Conservation (phyloP, 2,888 invertebrate genomes). For the Tridacna crocea region DNA sequence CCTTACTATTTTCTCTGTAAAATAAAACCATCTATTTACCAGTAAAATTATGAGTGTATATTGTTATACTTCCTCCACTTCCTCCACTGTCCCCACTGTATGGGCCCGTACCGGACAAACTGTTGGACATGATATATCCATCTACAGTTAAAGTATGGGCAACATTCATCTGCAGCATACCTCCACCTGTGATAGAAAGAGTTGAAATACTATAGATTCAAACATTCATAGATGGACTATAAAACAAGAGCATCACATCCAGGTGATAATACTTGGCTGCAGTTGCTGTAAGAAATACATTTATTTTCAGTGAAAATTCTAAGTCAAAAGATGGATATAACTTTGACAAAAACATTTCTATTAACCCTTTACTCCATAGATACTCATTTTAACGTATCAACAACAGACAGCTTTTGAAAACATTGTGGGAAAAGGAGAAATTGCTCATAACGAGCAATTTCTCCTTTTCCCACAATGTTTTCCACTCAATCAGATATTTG, state of each 20-base stretch:
- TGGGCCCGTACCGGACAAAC: conserved; percentile 52
- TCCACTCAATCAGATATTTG: too few species aligned
- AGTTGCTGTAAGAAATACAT: too few species aligned
- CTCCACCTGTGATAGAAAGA: conserved; percentile 64
- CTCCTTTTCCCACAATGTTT: background rate
- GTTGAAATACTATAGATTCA: too few species aligned
- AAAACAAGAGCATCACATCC: too few species aligned
- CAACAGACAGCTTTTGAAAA: background rate
- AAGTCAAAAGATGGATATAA: too few species aligned
- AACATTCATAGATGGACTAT: too few species aligned
- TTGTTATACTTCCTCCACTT: conserved; percentile 73
- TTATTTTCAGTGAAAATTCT: too few species aligned
- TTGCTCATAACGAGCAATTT: too few species aligned
- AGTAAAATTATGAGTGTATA: conserved; percentile 69
- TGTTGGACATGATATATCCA: conserved; percentile 71
- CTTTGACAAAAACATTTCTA: too few species aligned
- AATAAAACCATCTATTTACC: conserved; percentile 46
- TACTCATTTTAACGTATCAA: background rate
- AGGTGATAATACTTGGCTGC: too few species aligned
- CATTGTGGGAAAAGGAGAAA: conserved; percentile 3
- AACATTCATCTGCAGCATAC: conserved; percentile 64
- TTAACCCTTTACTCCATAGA: background rate
- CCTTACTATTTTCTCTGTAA: background rate
- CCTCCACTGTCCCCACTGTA: conserved; percentile 69
- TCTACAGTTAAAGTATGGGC: conserved; percentile 65